Conservation (phyloP, 1,140 invertebrate species). For the Drosophila pectinifera region DNA sequence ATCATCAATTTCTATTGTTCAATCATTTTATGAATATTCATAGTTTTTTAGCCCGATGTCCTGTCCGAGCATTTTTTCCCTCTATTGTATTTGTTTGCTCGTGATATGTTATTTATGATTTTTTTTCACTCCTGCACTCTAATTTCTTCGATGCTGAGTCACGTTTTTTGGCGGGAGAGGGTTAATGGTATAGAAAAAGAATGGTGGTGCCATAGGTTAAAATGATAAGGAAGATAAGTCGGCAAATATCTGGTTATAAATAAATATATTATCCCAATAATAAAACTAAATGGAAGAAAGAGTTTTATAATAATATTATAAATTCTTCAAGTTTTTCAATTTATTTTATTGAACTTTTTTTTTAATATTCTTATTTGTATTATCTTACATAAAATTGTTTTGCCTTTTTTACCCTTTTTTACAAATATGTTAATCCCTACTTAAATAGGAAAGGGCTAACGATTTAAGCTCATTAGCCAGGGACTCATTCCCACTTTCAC, state of each 20-base stretch:
- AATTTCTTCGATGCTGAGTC: constrained; percentile 60
- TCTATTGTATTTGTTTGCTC: constrained; percentile 69
- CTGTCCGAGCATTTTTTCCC: constrained; percentile 24
- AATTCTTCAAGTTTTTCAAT: too few relatives aligned
- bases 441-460: neutral
- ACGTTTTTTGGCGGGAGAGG: constrained; percentile 57
- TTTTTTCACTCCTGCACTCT: constrained; percentile 39
- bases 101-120: constrained; percentile 71
- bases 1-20: constrained; percentile 83
- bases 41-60: constrained; percentile 66
- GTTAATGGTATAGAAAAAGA: too few relatives aligned
- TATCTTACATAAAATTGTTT: too few relatives aligned
- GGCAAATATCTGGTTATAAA: neutral
- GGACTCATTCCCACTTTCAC: neutral
- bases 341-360: too few relatives aligned
- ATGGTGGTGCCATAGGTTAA: constrained; percentile 14
- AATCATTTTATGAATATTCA: constrained; percentile 83
- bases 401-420: too few relatives aligned
- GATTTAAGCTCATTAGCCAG: constrained; percentile 42
- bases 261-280: neutral
- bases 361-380: too few relatives aligned
- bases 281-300: too few relatives aligned
- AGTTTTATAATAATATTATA: too few relatives aligned
- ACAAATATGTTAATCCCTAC: too few relatives aligned
- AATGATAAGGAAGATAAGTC: neutral